These are phyloP conservation scores for Rhinichthys klamathensis DNA, from an alignment of 2,113 vertebrate species.

Conservation along the genomic window DNA sequence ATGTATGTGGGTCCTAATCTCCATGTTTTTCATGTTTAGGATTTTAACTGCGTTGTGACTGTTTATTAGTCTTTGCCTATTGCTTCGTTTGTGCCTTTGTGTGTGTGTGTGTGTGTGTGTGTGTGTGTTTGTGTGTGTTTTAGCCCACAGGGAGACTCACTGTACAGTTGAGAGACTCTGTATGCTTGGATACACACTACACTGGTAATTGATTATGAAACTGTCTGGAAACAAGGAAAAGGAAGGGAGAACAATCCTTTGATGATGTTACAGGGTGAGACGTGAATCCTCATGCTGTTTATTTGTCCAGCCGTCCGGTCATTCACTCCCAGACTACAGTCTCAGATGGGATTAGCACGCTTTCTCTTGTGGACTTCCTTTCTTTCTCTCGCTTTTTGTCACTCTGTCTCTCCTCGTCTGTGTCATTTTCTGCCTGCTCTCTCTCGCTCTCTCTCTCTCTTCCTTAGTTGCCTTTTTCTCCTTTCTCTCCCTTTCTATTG, in stretches of 20 bases:
- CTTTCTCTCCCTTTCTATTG: not conserved
- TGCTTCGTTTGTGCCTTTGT: not conserved
- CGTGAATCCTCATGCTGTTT: not conserved
- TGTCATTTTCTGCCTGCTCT: not conserved
- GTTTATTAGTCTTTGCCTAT: conserved; percentile 10
- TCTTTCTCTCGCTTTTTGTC: not conserved
- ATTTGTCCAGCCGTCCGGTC: not conserved
- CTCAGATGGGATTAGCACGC: not conserved
- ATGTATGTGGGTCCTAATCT: conserved; percentile 14
- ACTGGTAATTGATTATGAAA: conserved; percentile 29
- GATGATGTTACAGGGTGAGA: not conserved
- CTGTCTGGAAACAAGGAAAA: not conserved
- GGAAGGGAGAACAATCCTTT: not conserved
- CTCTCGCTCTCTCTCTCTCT: not conserved
- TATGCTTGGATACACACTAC: conserved; percentile 40
- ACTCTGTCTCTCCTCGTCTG: not conserved
- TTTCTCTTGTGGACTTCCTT: not conserved
- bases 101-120: not conserved
- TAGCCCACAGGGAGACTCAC: conserved; percentile 29
- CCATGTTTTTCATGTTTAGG: not conserved
- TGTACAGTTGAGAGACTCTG: conserved; percentile 35
- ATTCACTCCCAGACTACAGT: not conserved
- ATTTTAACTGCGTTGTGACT: not conserved
- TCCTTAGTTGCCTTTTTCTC: not conserved
- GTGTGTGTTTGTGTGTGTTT: not conserved